These are phyloP conservation scores for Heliconius hermathena DNA, from an alignment of 1,140 invertebrate genomes.

Conservation along the genomic window DNA sequence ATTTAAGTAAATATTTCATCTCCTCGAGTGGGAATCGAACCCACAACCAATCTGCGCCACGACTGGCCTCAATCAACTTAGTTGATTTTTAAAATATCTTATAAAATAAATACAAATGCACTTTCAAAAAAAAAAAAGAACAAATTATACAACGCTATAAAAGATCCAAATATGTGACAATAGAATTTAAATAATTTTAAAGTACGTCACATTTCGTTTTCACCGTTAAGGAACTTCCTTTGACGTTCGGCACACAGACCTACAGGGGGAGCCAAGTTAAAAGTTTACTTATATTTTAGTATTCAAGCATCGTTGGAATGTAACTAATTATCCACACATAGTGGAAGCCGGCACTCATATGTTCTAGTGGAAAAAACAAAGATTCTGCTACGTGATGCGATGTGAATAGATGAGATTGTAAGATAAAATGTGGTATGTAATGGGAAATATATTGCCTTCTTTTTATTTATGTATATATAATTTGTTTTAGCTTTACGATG, in stretches of 20 bases:
- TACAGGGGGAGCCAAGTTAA: constrained; percentile 12
- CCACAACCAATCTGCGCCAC: too few relatives aligned
- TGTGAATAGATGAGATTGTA: constrained; percentile 3
- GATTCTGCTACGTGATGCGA: constrained; percentile 22
- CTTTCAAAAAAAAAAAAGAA: too few relatives aligned
- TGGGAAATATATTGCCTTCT: not conserved
- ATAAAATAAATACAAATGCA: too few relatives aligned
- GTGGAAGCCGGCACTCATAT: constrained; percentile 17
- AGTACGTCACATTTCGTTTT: not conserved
- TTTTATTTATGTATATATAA: too few relatives aligned
- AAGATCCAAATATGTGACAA: not conserved
- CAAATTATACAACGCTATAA: not conserved
- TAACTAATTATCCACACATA: constrained; percentile 32
- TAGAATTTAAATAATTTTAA: not conserved
- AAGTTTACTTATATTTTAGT: constrained; percentile 18
- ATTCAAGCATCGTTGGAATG: constrained; percentile 29
- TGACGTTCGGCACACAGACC: constrained; percentile 22
- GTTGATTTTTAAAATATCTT: too few relatives aligned
- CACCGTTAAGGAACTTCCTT: constrained; percentile 30
- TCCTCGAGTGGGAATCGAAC: too few relatives aligned
- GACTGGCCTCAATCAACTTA: too few relatives aligned
- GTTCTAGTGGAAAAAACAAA: constrained; percentile 31
- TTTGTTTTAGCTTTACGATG: too few relatives aligned
- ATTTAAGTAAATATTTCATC: too few relatives aligned
- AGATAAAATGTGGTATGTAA: not conserved